Percentiles rank a stretch among this genome's conserved stretches.
Evolutionary conservation across 2,113 vertebrate genomes (phyloP).

Genomic region (Lathamus discolor): DNA sequence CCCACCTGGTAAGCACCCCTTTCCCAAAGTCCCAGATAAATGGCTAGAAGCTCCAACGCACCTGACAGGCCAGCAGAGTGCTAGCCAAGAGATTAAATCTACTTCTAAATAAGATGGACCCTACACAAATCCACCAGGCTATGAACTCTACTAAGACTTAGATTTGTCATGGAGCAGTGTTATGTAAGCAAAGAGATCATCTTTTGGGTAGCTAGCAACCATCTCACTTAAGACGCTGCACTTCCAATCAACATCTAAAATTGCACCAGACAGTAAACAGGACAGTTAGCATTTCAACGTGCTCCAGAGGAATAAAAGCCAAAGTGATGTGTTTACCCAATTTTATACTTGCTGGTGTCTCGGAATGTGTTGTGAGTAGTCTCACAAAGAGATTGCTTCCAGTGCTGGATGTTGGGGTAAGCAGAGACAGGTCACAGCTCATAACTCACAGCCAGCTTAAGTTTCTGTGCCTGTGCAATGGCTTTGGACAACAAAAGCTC

Average conservation of each 20-base stretch:
- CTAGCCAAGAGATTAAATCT: not conserved
- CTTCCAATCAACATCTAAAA: not conserved
- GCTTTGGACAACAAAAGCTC: not conserved
- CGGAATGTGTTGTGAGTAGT: not conserved
- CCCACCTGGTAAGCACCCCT: not conserved
- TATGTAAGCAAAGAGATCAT: not conserved
- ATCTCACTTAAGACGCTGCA: not conserved
- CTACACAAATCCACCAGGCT: not conserved
- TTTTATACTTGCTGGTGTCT: not conserved
- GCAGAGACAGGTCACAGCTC: not conserved
- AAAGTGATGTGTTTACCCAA: fast-evolving
- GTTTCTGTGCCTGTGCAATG: not conserved
- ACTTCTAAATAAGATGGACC: not conserved
- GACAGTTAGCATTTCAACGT: not conserved
- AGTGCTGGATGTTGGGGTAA: not conserved
- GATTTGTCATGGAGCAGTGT: not conserved
- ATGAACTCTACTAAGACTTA: too few relatives aligned
- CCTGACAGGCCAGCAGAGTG: not conserved
- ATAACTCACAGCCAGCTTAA: not conserved
- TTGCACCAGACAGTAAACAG: not conserved
- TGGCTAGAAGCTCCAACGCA: not conserved
- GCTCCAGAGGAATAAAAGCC: not conserved
- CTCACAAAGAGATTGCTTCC: not conserved
- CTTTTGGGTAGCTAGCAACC: not conserved
- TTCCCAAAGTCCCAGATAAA: not conserved